Evolutionary conservation across 2,888 invertebrate species (phyloP), one percentile per base, ranked within the genome.

Genomic region (Drosophila limbata): DNA sequence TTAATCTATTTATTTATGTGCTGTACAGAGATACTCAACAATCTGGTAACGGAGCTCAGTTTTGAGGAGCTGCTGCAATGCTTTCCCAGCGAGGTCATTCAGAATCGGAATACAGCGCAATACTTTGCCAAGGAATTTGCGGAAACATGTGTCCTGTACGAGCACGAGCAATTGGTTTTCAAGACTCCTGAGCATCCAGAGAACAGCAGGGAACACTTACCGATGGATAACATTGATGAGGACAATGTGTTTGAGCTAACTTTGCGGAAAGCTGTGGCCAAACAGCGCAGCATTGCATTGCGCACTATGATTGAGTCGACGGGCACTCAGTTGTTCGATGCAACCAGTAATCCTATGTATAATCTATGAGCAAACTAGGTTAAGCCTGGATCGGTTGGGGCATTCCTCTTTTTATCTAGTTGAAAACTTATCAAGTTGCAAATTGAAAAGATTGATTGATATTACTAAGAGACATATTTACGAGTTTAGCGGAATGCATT

Each of bases 221-320:
- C 92, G 3, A 91, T 92, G 91, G 92, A 92, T 45, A 92, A 92
- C 69, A 90, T 92, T 33, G 92, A 92, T 64, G 92, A 92, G 67
- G 87, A 86, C 15, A 92, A 92, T 82, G 91, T 92, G 0, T 92
- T 92, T 52, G 92, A 92, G 69, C 51, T 92, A 9, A 91, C 91
- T 3, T 70, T 92, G 47, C 90, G 92, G 4, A 91, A 92, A 69
- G 92, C 92, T 47, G 94, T 94, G 61, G 94, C 94, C 69, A 94
- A 94, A 39, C 94, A 94, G 84, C 94, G 95, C 63, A 94, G 95
- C 21, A 94, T 94, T 81, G 94, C 95, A 69, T 92, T 95, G 56
- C 93, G 93, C 71, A 93, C 94, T 44, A 93, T 95, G 91, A 94
- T 95, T 48, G 94, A 94, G 77, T 94, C 94, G 8, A 95, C 94